These are phyloP conservation scores for Salarias fasciatus DNA, from an alignment of 2,797 vertebrate species.

Conservation along the genomic window DNA sequence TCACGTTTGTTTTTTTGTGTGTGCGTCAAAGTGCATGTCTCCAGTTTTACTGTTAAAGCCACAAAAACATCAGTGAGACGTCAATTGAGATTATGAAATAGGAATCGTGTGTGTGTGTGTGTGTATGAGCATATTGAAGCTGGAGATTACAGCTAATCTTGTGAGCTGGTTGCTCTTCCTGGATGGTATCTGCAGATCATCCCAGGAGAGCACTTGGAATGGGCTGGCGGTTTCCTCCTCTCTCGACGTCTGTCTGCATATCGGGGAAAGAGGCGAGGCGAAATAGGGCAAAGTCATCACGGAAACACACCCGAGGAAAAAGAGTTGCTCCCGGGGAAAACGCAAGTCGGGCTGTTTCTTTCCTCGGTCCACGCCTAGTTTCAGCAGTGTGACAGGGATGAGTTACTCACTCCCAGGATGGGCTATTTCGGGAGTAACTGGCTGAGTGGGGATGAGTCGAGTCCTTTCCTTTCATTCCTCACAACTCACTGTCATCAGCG, in stretches of 20 bases:
- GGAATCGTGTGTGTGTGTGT: too few species aligned
- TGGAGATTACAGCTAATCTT: too few species aligned
- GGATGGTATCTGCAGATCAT: constrained; percentile 28
- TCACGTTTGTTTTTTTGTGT: too few species aligned
- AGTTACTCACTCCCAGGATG: constrained; percentile 2
- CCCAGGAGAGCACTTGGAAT: constrained; percentile 24
- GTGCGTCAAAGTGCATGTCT: too few species aligned
- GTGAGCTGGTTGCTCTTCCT: constrained; percentile 38
- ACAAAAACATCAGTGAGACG: too few species aligned
- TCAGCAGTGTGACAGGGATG: constrained; percentile 21
- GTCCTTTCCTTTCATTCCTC: constrained; percentile 67
- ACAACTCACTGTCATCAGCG: constrained; percentile 39
- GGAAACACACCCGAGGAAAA: constrained; percentile 22
- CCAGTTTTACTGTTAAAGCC: too few species aligned
- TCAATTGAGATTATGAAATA: too few species aligned
- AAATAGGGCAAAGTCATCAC: constrained; percentile 12
- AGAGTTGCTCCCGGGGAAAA: constrained; percentile 12
- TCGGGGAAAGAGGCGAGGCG: not conserved
- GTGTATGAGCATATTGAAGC: too few species aligned
- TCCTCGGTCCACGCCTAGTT: constrained; percentile 45
- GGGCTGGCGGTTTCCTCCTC: constrained; percentile 11
- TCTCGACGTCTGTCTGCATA: constrained; percentile 23
- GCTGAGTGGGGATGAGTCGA: constrained; percentile 67
- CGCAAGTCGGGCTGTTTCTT: constrained; percentile 10
- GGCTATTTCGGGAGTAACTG: constrained; percentile 61